Conservation (phyloP, 2,113 vertebrate species). For the Damaliscus lunatus region DNA sequence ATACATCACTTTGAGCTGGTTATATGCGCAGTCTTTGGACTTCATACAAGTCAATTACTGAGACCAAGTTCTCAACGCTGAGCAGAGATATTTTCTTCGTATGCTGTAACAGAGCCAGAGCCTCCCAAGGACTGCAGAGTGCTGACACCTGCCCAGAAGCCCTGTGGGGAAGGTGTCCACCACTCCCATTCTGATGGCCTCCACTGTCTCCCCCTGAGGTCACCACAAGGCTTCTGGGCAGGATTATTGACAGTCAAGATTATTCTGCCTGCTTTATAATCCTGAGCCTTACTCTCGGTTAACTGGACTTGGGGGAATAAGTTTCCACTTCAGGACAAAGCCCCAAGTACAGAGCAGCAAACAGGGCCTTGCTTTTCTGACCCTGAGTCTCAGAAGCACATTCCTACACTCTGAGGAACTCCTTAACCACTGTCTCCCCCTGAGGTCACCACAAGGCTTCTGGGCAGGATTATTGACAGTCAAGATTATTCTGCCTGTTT, state of each 20-base stretch:
- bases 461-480: background rate
- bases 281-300: background rate
- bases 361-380: background rate
- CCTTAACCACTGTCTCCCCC: background rate
- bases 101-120: background rate
- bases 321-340: background rate
- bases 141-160: background rate
- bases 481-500: background rate
- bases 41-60: slow-evolving; percentile 68
- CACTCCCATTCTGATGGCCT: background rate
- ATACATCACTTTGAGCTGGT: slow-evolving; percentile 44
- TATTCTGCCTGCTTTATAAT: background rate
- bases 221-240: background rate
- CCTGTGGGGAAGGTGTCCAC: background rate
- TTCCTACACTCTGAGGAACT: background rate
- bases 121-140: background rate
- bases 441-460: background rate
- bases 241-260: background rate
- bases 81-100: slow-evolving; percentile 57
- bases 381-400: background rate
- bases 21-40: slow-evolving; percentile 55
- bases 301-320: background rate
- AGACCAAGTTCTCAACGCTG: slow-evolving; percentile 39
- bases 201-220: background rate
- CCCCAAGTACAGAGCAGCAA: background rate